These are phyloP conservation scores for Myotis vivesi DNA, from an alignment of 2,797 vertebrate species.

Conservation along the genomic window DNA sequence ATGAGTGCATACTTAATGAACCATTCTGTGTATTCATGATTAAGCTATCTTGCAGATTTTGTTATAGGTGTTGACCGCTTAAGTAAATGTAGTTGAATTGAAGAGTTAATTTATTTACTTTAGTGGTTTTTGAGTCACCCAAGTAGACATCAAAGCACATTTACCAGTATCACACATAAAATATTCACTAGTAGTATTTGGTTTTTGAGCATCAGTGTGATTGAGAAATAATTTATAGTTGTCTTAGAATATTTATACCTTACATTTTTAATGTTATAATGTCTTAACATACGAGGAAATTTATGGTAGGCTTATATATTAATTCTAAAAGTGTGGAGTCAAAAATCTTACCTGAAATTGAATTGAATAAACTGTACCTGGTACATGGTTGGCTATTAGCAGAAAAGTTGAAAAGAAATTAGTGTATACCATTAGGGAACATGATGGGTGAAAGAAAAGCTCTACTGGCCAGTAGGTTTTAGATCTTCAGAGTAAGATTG, in stretches of 20 bases:
- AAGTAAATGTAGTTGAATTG: conserved; percentile 12
- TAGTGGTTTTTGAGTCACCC: conserved; percentile 17
- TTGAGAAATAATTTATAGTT: not conserved
- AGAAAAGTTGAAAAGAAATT: conserved; percentile 31
- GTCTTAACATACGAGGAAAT: not conserved
- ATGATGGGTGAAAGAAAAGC: not conserved
- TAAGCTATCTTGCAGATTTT: conserved; percentile 25
- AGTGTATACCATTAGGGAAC: not conserved
- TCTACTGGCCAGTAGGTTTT: not conserved
- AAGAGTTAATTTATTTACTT: conserved; percentile 37
- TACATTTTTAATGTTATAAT: conserved; percentile 10
- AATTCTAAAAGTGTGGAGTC: conserved; percentile 24
- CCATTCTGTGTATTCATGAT: not conserved
- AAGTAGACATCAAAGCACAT: not conserved
- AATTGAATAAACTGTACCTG: not conserved
- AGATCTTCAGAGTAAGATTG: conserved; percentile 13
- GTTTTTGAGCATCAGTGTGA: not conserved
- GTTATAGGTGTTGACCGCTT: not conserved
- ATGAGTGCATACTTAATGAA: not conserved
- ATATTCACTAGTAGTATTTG: not conserved
- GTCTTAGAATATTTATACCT: not conserved
- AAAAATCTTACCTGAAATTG: conserved; percentile 43
- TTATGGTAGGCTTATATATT: not conserved
- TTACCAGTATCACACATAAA: not conserved
- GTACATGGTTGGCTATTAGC: conserved; percentile 2